Conservation (phyloP, 2,888 invertebrate species). For the Phlogophora meticulosa region DNA sequence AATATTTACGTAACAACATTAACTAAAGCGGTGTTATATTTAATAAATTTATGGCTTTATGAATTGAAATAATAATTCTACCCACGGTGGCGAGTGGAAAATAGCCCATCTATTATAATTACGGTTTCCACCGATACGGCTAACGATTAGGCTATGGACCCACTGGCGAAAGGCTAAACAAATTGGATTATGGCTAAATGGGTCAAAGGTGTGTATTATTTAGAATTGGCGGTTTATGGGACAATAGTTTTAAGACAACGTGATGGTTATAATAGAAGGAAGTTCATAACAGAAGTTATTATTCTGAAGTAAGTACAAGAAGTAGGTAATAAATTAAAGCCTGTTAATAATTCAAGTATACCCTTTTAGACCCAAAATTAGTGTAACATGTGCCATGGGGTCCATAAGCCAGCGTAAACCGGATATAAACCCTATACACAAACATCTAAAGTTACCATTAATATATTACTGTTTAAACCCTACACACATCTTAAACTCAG, state of each 20-base stretch:
- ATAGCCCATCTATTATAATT: conserved; percentile 65
- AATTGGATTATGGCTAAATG: conserved; percentile 43
- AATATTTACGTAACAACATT: conserved; percentile 13
- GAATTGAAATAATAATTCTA: conserved; percentile 65
- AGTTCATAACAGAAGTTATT: neutral
- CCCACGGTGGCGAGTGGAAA: conserved; percentile 42
- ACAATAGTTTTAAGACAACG: conserved; percentile 14
- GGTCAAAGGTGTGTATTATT: conserved; percentile 47
- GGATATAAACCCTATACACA: conserved; percentile 29
- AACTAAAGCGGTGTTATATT: conserved; percentile 38
- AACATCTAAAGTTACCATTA: conserved; percentile 41
- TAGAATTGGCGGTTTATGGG: conserved; percentile 5
- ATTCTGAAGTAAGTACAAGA: no score
- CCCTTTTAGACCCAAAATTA: conserved; percentile 45
- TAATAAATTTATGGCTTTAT: conserved; percentile 59
- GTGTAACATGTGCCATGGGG: conserved; percentile 29
- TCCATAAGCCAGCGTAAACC: conserved; percentile 12
- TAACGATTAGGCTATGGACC: conserved; percentile 44
- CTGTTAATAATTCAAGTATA: conserved; percentile 23
- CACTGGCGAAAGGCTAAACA: conserved; percentile 36
- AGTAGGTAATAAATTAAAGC: conserved; percentile 12
- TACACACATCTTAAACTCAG: conserved; percentile 9
- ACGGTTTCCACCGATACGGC: conserved; percentile 51
- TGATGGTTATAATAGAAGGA: neutral
- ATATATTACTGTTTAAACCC: conserved; percentile 38